A percentile compares a stretch with the other conserved stretches of the same genome.
Conservation (phyloP, 2,113 vertebrate genomes). For the Triplophysa siluroides region DNA sequence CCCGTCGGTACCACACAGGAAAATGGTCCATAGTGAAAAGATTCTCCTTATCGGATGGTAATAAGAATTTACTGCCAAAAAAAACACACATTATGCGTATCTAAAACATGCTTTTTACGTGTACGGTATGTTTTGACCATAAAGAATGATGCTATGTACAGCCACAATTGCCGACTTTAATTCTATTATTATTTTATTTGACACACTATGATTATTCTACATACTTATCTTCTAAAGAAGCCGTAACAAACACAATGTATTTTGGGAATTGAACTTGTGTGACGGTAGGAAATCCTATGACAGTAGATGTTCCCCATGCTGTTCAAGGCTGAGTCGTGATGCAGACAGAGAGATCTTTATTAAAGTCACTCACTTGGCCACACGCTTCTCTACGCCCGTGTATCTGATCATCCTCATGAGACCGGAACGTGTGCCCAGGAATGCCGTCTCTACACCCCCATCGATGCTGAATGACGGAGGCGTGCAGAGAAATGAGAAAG, state of each 20-base stretch:
- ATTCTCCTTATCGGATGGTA: slow-evolving; percentile 81
- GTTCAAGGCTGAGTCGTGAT: not conserved
- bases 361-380: slow-evolving; percentile 78
- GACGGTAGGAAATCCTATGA: not conserved
- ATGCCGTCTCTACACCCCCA: slow-evolving; percentile 81
- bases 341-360: not conserved
- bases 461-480: slow-evolving; percentile 69
- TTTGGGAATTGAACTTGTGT: not conserved
- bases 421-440: slow-evolving; percentile 91
- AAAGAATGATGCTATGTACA: not conserved
- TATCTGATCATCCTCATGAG: slow-evolving; percentile 83
- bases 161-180: not conserved
- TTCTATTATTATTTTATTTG: not conserved
- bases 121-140: too few species aligned
- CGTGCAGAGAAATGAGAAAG: not conserved
- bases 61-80: slow-evolving; percentile 86
- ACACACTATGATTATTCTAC: too few species aligned
- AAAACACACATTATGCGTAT: too few species aligned
- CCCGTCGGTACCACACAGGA: slow-evolving; percentile 92
- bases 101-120: too few species aligned
- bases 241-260: not conserved
- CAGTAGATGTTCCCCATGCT: not conserved
- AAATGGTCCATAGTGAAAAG: slow-evolving; percentile 94
- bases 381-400: slow-evolving; percentile 83
- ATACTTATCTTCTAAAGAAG: not conserved